These are phyloP conservation scores for Cyaniris semiargus DNA, from an alignment of 2,888 invertebrate species.

Conservation along the genomic window DNA sequence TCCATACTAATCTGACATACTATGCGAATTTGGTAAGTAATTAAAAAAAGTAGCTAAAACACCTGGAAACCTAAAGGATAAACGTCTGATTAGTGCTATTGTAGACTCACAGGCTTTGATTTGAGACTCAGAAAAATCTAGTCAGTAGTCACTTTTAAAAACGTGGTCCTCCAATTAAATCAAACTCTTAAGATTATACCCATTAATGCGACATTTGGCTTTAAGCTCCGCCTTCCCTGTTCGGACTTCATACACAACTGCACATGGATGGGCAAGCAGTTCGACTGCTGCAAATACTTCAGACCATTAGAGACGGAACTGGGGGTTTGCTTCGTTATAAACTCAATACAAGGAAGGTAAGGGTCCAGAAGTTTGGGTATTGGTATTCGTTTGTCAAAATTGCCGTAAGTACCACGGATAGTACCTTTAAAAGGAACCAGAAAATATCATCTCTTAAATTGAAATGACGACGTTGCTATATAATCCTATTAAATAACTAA, in stretches of 20 bases:
- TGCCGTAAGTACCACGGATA: no score
- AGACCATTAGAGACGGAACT: constrained; percentile 83
- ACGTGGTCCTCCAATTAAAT: no score
- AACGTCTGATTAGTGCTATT: no score
- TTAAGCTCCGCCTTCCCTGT: constrained; percentile 80
- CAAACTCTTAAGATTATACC: no score
- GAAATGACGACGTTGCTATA: not conserved
- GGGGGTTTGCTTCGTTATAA: constrained; percentile 84
- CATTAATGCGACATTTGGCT: not conserved
- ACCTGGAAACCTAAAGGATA: no score
- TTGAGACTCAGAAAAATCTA: no score
- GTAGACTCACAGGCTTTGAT: no score
- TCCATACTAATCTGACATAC: constrained; percentile 75
- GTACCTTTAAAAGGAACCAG: no score
- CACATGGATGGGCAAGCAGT: constrained; percentile 80
- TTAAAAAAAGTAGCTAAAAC: not conserved
- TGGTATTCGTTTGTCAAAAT: no score
- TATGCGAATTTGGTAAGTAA: constrained; percentile 79
- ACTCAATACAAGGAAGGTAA: constrained; percentile 82
- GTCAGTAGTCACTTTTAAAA: no score
- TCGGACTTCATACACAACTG: constrained; percentile 79
- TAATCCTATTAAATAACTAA: not conserved
- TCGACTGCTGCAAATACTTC: constrained; percentile 85
- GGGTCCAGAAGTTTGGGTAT: no score
- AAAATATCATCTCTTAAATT: no score